These are phyloP conservation scores for Galaxea fascicularis DNA, from an alignment of 92 coral and sea anemone genomes.

Conservation along the genomic window DNA sequence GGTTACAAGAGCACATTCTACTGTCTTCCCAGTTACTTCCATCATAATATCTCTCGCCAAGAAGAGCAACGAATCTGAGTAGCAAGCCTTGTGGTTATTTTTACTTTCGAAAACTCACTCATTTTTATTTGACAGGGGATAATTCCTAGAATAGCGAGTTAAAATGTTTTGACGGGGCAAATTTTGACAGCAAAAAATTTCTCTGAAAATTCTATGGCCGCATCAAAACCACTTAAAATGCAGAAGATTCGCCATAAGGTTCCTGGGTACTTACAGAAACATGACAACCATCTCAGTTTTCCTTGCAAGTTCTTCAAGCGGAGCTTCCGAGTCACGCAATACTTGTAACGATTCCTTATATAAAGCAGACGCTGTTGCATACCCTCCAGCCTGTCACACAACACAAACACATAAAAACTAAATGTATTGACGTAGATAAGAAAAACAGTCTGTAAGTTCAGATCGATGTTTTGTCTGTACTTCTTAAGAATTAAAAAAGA, in stretches of 20 bases:
- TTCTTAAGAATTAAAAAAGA: too few relatives aligned
- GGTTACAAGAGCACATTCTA: not conserved
- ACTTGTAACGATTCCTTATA: slow-evolving; percentile 88
- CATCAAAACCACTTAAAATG: not conserved
- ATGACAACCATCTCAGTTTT: slow-evolving; percentile 87
- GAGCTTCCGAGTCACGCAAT: slow-evolving; percentile 67
- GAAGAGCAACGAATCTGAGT: not conserved
- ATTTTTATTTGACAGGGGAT: not conserved
- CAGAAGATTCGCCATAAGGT: not conserved
- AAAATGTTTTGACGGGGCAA: too few relatives aligned
- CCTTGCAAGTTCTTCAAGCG: slow-evolving; percentile 85
- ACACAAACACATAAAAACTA: not conserved
- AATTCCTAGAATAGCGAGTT: not conserved
- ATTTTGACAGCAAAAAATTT: not conserved
- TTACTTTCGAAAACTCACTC: not conserved
- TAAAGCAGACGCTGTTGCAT: slow-evolving; percentile 89
- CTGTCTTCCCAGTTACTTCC: not conserved
- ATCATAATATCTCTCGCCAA: not conserved
- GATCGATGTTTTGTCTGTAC: too few relatives aligned
- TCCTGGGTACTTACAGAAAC: slow-evolving; percentile 78
- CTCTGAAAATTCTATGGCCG: not conserved
- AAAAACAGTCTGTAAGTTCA: too few relatives aligned
- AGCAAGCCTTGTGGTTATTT: not conserved
- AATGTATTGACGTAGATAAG: too few relatives aligned
- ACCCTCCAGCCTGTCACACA: slow-evolving; percentile 93